Base-by-base conservation (phyloP, 2,113 vertebrate genomes). In the Odobenus rosmarus region DNA sequence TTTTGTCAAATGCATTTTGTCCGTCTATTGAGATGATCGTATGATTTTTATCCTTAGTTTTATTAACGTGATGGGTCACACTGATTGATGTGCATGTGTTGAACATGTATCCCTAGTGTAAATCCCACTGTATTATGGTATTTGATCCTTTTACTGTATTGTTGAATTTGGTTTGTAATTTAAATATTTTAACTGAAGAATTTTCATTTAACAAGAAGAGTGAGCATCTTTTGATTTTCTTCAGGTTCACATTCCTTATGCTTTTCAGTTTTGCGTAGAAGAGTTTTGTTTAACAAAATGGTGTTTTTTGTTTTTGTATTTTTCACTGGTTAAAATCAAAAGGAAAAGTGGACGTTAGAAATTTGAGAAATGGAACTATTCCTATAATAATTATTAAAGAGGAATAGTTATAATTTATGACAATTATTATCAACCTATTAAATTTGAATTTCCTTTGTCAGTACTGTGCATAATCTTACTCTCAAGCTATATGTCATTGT, bases 361-460 rank as follows among this genome's bases (percentile, higher is more conserved):
- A 67, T 94, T 24, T 94, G 72, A 85, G 23, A 96, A 93, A 42
- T 88, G 11, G 21, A 96, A 88, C 31, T 96, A 71, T 61, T 62
- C 9, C 36, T 59, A 26, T 64, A 88, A 74, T 74, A 91, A 49
- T 31, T 49, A 31, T 76, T 77, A 31, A 49, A 49, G 39, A 28
- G 39, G 49, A 49, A 49, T 9, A 76, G 42, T 49, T 49, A 49
- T 16, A 49, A 15, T 77, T 28, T 77, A 77, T 49, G 42, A 16
- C 92, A 42, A 23, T 28, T 84, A 23, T 12, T 79, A 80, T 33
- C 55, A 84, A 59, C 33, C 36, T 86, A 18, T 88, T 88, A 93
- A 95, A 94, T 96, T 82, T 85, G 24, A 83, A 18, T 90, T 87
- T 96, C n/a, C 57, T 95, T 83, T 96, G 77, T 92, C 49, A 59